Evolutionary conservation across 1,140 invertebrate species (phyloP), one percentile per base, ranked within the genome.

Genomic region (Melanaphis sacchari): DNA sequence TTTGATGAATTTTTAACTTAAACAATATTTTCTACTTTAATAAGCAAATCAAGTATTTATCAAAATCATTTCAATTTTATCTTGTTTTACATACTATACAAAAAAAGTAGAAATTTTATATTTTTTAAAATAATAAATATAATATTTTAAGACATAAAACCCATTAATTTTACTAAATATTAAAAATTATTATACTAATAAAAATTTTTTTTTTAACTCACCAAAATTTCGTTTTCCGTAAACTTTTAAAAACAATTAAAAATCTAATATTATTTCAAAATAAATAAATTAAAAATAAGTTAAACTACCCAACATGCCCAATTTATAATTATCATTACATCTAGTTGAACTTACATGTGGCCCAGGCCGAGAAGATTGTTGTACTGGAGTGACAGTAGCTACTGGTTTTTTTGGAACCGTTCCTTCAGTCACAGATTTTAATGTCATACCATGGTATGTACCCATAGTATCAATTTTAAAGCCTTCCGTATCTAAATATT

Each of bases 401-500:
- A 95, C 96, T 49, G 96, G 97, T 95, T 96, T 96, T 94, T 96
- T 96, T 94, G 96, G 96, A 49, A 96, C 95, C 0, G 96, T 97
- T 2, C 98, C 98, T 95, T 99, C 98, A 4, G 99, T 99, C 95
- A 99, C 98, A 6, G 98, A 99, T 95, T 99, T 99, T 2, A 99
- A 95, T 0, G 98, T 99, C 98, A 99, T 99, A 88, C 99, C 99
- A 94, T 99, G 98, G 95, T 99, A 99, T 18, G 99, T 99, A 91
- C 98, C 98, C 97, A 98, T 98, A 6, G 99, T 99, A 95, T 99
- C 98, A 95, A 99, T 99, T 96, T 99, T 98, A 95, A 99, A 99
- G 59, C 98, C 99, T 95, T 99, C 99, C 21, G 99, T 99, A 96
- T 99, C 98, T 97, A 95, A 31, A 81, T 11, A 91, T 11, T 8